A percentile compares a stretch with the other conserved stretches of the same genome.
Conservation (phyloP, 2,888 invertebrate species). For the Sesia bembeciformis region DNA sequence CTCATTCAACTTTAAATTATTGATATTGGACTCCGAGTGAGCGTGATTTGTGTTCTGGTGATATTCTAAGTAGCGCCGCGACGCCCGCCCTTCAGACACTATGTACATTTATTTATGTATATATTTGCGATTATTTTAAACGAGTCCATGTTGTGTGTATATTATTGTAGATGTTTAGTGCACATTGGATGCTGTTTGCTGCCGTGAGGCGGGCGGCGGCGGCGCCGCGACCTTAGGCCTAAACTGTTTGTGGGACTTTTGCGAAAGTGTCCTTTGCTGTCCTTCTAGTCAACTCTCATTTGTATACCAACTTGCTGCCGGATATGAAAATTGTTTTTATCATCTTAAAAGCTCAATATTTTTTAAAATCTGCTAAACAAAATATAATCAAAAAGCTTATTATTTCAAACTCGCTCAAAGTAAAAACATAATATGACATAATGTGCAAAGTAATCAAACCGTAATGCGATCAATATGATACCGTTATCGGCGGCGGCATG, state of each 20-base stretch:
- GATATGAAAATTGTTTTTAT: not conserved
- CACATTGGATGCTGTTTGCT: constrained; percentile 21
- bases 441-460: constrained; percentile 23
- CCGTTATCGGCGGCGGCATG: constrained; percentile 31
- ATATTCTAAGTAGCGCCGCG: constrained; percentile 32
- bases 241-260: constrained; percentile 44
- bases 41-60: constrained; percentile 63
- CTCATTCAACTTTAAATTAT: constrained; percentile 30
- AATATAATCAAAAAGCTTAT: not conserved
- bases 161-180: constrained; percentile 48
- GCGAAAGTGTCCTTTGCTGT: constrained; percentile 58
- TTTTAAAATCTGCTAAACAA: no score
- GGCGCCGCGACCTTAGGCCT: constrained; percentile 51
- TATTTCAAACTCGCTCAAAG: constrained; percentile 1
- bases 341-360: not conserved
- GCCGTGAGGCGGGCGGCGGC: constrained; percentile 29
- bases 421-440: not conserved
- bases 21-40: constrained; percentile 67
- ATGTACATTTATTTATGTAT: constrained; percentile 55
- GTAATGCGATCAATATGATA: constrained; percentile 52
- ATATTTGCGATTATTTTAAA: constrained; percentile 45
- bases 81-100: constrained; percentile 26
- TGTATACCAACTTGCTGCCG: constrained; percentile 29
- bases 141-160: constrained; percentile 46
- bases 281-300: constrained; percentile 31